Base-by-base conservation (phyloP, 2,888 invertebrate species). In the Lampropteryx suffumata region DNA sequence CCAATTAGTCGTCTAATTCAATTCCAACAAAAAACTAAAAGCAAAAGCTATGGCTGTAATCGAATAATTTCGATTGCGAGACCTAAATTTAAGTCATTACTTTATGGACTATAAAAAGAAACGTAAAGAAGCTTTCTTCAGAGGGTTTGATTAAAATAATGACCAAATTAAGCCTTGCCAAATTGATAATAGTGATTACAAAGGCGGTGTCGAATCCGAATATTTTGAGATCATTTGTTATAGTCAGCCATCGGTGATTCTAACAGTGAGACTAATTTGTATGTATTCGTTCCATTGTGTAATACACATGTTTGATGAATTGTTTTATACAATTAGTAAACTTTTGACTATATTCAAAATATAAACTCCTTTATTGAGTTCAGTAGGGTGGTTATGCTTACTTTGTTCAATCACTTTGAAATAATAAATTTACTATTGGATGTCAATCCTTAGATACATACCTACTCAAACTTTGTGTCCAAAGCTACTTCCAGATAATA, bases 121-220 rank as follows among this genome's bases (percentile, higher is more conserved):
- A 50, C 55, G 53, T 59, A 61, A 60, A 60, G 57, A 50, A 51
- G 44, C 53, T 57, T 60, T 62, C 63, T 61, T 58, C 51, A 62
- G 35, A 46, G 54, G 55, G 59, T 57, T 67, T 59, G 53, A 70
- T 73, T 73, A 64, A 71, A 70, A 69, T 76, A 57, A 62, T 79
- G 65, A 76, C 65, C 64, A 59, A 61, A 79, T 76, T 79, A 78
- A 75, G 76, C 76, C 89, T 85, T 88, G 89, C 87, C 81, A 88
- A 89, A 89, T 90, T 81, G 84, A 84, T 89, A 88, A 89, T 89
- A 68, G 73, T 79, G 71, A 77, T 80, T 79, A 84, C 78, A 76
- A 76, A 76, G 73, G 63, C 68, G 64, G 62, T 66, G 61, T 67
- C 61, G 64, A 71, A 75, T 75, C 69, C 64, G 72, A 75, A 76